Evolutionary conservation across 2,888 invertebrate genomes (phyloP), one percentile per base, ranked within the genome.

Genomic region (Patella pellucida): DNA sequence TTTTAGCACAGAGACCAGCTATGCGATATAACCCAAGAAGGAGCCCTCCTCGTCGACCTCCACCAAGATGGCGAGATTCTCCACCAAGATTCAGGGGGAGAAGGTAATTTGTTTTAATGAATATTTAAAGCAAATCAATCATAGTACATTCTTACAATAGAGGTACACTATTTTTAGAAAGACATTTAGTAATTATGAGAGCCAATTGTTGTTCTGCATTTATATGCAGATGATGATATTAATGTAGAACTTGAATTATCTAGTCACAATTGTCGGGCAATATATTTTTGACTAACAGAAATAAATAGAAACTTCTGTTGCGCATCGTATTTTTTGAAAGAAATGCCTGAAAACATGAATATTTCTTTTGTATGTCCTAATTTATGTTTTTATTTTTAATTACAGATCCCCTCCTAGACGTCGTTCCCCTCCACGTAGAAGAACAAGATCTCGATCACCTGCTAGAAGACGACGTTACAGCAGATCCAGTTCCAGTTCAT

Each of bases 1-100:
- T 98, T 79, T 92, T 97, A 88, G 92, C 96, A 51, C 91, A 90
- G 5, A 85, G 91, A 70, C 88, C 88, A 27, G 85, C 85, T 1
- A 84, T 85, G 11, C 81, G 84, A 11, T 88, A 88, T 19, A 84
- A 86, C 4, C 78, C 89, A 15, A 82, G 91, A n/a, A 87, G 88
- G 68, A 77, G 81, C 50, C 84, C 85, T 54, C 88, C 89, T n/a
- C 88, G 89, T 62, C 82, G 85, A 52, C 87, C 87, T 11, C 87
- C 87, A 15, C 87, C 86, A 12, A 78, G 87, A 71, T 85, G 85
- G 82, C 79, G 88, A 68, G 82, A 81, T 15, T 86, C 89, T 50
- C 89, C 89, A 7, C 89, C 89, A 2, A 81, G 89, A 78, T 86
- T 80, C 72, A 85, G 87, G 62, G 79, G 90, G 80, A n/a, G n/a